phyloP scores from a whole-genome alignment of 2,113 vertebrate species.

The Struthio camelus region DNA sequence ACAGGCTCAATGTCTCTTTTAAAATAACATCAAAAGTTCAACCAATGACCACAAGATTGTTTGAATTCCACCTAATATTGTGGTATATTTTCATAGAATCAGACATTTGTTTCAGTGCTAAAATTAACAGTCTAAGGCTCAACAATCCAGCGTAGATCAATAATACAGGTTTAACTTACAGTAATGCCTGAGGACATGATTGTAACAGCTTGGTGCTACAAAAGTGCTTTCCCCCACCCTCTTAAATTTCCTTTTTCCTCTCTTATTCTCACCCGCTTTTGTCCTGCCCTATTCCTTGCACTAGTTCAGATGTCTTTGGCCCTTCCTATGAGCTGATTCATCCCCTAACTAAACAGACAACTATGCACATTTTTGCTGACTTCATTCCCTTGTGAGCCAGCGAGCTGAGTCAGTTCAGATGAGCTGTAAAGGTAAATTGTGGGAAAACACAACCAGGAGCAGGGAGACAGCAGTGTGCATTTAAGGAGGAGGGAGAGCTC shows the following conservation, averaged over 20 bases:
- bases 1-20: not conserved
- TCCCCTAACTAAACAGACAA: not conserved
- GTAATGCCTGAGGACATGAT: not conserved
- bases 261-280: not conserved
- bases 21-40: conserved; percentile 34
- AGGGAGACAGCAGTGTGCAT: not conserved
- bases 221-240: not conserved
- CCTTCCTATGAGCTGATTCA: not conserved
- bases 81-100: not conserved
- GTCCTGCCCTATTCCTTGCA: not conserved
- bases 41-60: not conserved
- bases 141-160: not conserved
- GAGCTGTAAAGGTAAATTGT: not conserved
- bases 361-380: not conserved
- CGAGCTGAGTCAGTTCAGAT: not conserved
- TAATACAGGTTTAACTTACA: not conserved
- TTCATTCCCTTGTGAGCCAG: not conserved
- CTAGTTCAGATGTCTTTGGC: not conserved
- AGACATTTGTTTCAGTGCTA: not conserved
- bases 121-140: not conserved
- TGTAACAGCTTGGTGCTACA: not conserved
- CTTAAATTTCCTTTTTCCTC: not conserved
- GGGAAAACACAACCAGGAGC: not conserved
- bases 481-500: not conserved
- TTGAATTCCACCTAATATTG: not conserved